These are phyloP conservation scores for Zhuqinia jingwanae DNA, from an alignment of 2,888 invertebrate genomes.

Conservation along the genomic window DNA sequence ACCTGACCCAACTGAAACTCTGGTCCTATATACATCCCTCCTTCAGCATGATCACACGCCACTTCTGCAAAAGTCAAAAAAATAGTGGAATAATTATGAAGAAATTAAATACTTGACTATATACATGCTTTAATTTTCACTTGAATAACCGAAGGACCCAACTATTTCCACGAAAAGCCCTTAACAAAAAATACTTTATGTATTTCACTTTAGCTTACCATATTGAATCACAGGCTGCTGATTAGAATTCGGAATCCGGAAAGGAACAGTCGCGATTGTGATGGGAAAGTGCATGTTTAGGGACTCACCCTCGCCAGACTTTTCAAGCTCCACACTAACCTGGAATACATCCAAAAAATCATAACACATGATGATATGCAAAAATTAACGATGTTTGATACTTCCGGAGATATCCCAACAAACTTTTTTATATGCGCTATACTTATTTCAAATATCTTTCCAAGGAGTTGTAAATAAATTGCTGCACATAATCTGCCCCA, in stretches of 20 bases:
- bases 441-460: too few relatives aligned
- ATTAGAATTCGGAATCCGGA: slow-evolving; percentile 86
- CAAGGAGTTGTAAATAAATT: too few relatives aligned
- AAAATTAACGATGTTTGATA: too few relatives aligned
- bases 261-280: slow-evolving; percentile 88
- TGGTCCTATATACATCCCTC: slow-evolving; percentile 83
- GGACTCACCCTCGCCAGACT: slow-evolving; percentile 84
- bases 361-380: slow-evolving; percentile 19
- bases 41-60: slow-evolving; percentile 88
- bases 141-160: too few relatives aligned
- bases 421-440: too few relatives aligned
- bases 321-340: slow-evolving; percentile 87
- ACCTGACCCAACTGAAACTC: slow-evolving; percentile 90
- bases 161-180: too few relatives aligned
- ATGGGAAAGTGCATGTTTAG: slow-evolving; percentile 88
- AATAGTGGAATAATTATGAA: too few relatives aligned
- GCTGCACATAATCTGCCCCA: too few relatives aligned
- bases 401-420: too few relatives aligned
- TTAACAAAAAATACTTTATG: not conserved
- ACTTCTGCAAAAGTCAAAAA: slow-evolving; percentile 83
- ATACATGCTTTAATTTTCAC: too few relatives aligned
- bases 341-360: slow-evolving; percentile 80
- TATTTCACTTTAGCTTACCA: slow-evolving; percentile 82
- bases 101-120: too few relatives aligned
- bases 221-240: slow-evolving; percentile 85